Evolutionary conservation across 2,888 invertebrate species (phyloP), one percentile per base, ranked within the genome.

Genomic region (Pterobdella sp.): DNA sequence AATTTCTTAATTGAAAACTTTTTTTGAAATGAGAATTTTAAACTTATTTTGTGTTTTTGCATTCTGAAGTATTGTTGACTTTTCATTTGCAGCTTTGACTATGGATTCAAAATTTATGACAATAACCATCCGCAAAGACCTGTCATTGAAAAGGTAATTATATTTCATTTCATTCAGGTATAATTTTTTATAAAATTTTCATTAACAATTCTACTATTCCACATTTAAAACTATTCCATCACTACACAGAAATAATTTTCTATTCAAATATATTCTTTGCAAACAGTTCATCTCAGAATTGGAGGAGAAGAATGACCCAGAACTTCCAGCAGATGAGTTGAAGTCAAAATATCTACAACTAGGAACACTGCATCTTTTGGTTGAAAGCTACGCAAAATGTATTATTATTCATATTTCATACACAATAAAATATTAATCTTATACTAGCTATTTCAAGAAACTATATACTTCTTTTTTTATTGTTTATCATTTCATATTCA

Each of bases 1-100:
- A 42, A 37, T 68, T 37, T 36, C 22, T 36, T 68, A 29, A 18
- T 34, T 67, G n/a, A 67, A 31, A n/a, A n/a, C n/a, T n/a, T n/a
- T n/a, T n/a, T n/a, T n/a, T 42, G 42, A 42, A 42, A 42, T 7
- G 7, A 42, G 18, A 42, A 42, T 14, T 42, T 42, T 42, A 42
- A 42, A 42, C 18, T 14, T 42, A 7, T 42, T 42, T 64, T 64
- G 26, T 64, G 22, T 64, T 64, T 10, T 7, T n/a, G 67, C 14
- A 42, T 42, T 7, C 10, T 14, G 22, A 42, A 14, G 22, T 42
- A 14, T 14, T 42, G 49, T 14, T 42, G 22, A 14, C 7, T 14
- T 42, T 42, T 42, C 22, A 26, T 56, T 56, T 22, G 26, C 60
- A 56, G 60, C 26, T 56, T 56, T 22, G n/a, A 56, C 4, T 56